Base-by-base conservation (phyloP, 2,888 invertebrate genomes). In the Plagodis dolabraria region DNA sequence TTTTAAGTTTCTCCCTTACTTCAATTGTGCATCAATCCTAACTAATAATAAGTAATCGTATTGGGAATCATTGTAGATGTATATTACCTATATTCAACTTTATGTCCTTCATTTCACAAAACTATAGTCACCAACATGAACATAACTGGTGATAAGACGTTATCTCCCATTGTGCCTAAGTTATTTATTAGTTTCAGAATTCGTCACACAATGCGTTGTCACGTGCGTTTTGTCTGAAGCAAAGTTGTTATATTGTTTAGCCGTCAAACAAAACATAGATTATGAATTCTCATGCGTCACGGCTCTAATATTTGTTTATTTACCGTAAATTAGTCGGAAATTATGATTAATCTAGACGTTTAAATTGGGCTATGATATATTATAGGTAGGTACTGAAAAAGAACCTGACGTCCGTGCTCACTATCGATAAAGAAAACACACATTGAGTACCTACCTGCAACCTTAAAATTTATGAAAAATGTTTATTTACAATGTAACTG, bases 321-420 rank as follows among this genome's bases (percentile, higher is more conserved):
- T 77, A 74, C 72, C 76, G 75, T 79, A 82, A 82, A 83, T 84
- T 79, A 75, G 76, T 79, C 71, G 68, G 78, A 81, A 85, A 88
- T 87, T 85, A 89, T 71, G 74, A 82, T 80, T 85, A 86, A 88
- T 89, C 86, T 81, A 70, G 81, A 81, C 82, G 79, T 79, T 78
- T 80, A 80, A 80, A 82, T 83, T 78, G 69, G 76, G 52, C 51
- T 35, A 44, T 50, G 53, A 50, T 40, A 40, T 2, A 40, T 5
- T 40, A 10, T 40, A 40, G 10, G 10, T 10, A 10, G 9, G n/a
- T n/a, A n/a, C 22, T 22, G 22, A 22, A 22, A 22, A 22, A 10
- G 0, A 10, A 40, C 40, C 40, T 40, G 40, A 40, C 40, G 40
- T 40, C 40, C 10, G 40, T 40, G 8, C 40, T 10, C 10, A 10